Evolutionary conservation across 2,113 vertebrate genomes (phyloP).

Genomic region (Hyla sarda): DNA sequence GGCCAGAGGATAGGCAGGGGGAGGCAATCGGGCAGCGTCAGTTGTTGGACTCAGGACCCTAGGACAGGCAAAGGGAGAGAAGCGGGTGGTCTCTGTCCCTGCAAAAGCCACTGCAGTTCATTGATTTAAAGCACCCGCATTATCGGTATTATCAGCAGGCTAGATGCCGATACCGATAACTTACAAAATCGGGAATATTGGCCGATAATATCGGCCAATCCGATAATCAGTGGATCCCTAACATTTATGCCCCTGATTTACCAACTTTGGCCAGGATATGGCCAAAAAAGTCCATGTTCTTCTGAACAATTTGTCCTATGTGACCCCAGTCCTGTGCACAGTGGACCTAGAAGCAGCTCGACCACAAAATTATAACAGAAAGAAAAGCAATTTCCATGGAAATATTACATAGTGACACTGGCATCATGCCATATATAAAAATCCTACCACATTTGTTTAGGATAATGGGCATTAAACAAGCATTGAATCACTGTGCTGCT

Average conservation of each 20-base stretch:
- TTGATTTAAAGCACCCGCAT: no score
- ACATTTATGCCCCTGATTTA: not conserved
- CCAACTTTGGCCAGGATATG: not conserved
- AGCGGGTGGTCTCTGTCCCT: no score
- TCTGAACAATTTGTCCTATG: not conserved
- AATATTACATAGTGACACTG: not conserved
- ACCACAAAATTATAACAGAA: not conserved
- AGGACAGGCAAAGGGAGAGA: no score
- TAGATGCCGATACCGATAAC: no score
- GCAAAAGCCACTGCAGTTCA: no score
- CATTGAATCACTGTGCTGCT: slow-evolving; percentile 81
- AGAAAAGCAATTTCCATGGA: not conserved
- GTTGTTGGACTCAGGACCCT: no score
- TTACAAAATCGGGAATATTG: no score
- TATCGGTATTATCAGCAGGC: no score
- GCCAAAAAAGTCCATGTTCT: not conserved
- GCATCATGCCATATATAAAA: not conserved
- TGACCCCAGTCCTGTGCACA: not conserved
- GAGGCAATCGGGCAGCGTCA: no score
- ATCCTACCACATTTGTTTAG: not conserved
- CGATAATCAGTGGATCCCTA: no score
- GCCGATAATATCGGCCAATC: no score
- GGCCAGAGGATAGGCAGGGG: no score
- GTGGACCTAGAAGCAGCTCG: not conserved
- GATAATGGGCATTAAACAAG: slow-evolving; percentile 72